Conservation (phyloP, 1,140 invertebrate genomes). For the Drosophila sp. region DNA sequence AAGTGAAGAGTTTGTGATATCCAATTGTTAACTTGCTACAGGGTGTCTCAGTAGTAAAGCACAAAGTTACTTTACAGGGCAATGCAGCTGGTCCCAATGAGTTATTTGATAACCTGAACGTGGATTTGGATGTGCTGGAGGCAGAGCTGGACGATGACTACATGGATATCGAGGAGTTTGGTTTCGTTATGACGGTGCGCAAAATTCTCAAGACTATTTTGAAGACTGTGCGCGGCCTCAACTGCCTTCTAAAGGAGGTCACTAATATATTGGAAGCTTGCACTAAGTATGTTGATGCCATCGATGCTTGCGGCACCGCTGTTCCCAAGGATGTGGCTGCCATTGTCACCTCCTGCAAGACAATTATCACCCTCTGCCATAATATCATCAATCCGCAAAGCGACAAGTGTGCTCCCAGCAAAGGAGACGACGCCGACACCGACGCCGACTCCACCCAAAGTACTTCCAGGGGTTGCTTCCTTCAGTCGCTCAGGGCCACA, state of each 20-base stretch:
- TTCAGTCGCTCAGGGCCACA: conserved; percentile 9
- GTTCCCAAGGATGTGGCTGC: conserved; percentile 52
- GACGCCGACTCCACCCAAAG: not conserved
- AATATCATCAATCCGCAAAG: conserved; percentile 40
- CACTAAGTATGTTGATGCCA: conserved; percentile 43
- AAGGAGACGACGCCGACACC: not conserved
- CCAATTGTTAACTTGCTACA: not conserved
- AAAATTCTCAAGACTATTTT: conserved; percentile 17
- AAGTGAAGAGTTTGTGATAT: conserved; percentile 27
- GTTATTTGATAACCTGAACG: conserved; percentile 14
- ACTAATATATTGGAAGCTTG: conserved; percentile 22
- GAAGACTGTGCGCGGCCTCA: conserved; percentile 53
- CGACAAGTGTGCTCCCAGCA: conserved; percentile 31
- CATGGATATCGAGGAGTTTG: conserved; percentile 40
- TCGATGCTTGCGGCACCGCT: conserved; percentile 40
- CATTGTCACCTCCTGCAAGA: conserved; percentile 41
- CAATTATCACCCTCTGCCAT: conserved; percentile 41
- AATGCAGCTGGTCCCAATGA: conserved; percentile 2
- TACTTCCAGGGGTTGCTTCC: conserved; percentile 15
- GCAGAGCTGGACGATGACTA: conserved; percentile 30
- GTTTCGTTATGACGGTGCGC: conserved; percentile 30
- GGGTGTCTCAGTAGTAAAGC: not conserved
- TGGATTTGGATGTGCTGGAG: conserved; percentile 27
- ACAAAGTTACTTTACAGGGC: conserved; percentile 31
- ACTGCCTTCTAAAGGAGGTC: conserved; percentile 58